Base-by-base conservation (phyloP, 2,888 invertebrate species). In the Girardia tigrina region DNA sequence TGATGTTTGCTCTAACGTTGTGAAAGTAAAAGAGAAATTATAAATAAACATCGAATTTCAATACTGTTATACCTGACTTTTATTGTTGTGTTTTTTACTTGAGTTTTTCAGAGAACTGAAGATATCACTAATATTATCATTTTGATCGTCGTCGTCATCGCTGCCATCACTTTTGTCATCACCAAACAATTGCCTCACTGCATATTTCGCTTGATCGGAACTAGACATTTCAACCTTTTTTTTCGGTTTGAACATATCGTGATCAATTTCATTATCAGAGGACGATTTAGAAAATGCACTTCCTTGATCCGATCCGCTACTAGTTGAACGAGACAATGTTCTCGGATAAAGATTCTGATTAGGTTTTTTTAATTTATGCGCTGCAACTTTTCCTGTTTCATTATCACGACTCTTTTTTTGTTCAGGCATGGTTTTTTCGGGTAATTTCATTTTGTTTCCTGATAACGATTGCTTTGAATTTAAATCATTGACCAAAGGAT, bases 91-190 rank as follows among this genome's bases (percentile, higher is more conserved):
- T 56, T 56, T 56, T 56, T 56, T 56, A n/a, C 23, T 23, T 56
- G 56, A n/a, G 23, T 56, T 4, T 56, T 56, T 56, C n/a, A 56
- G 4, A 4, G 56, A 56, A 56, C n/a, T 56, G 23, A 56, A 56
- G 20, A 56, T 56, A n/a, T 56, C 56, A 12, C 36, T 16, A 36
- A 36, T 36, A 36, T 36, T 16, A 56, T 56, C 56, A 16, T 20
- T 16, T 56, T 56, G 8, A 56, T 56, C 56, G 23, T 56, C 56
- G 23, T 56, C 56, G 4, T 56, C 56, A n/a, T 56, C 56, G n/a
- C 56, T 56, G n/a, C 56, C 56, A 16, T 56, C 56, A 56, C 56
- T 56, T 56, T 56, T 56, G 23, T 56, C 56, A 56, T 56, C 56
- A 8, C 56, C 56, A 56, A 56, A 56, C n/a, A 56, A n/a, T 56